Evolutionary conservation across 1,140 invertebrate genomes (phyloP).

Genomic region (Cepaea nemoralis): DNA sequence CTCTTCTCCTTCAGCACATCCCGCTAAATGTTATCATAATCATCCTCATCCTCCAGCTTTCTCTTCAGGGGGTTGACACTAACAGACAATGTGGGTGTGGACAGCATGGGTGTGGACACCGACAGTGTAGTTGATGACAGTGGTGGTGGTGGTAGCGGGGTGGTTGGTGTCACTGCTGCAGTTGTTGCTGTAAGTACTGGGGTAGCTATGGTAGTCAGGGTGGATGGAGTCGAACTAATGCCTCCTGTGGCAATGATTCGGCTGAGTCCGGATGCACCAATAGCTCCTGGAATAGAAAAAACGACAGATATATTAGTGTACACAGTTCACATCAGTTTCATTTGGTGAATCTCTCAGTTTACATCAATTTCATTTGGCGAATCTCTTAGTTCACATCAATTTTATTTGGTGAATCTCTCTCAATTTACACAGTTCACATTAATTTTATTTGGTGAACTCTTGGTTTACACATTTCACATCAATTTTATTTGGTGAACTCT

Average conservation of each 20-base stretch:
- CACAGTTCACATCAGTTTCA: too few relatives aligned
- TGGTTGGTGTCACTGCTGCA: neutral
- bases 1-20: too few relatives aligned
- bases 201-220: neutral
- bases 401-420: too few relatives aligned
- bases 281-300: neutral
- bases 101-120: too few relatives aligned
- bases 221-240: neutral
- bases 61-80: conserved; percentile 57
- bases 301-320: neutral
- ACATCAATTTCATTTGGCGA: too few relatives aligned
- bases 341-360: too few relatives aligned
- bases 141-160: neutral
- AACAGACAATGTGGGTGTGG: conserved; percentile 24
- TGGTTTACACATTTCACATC: too few relatives aligned
- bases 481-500: too few relatives aligned
- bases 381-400: too few relatives aligned
- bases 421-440: too few relatives aligned
- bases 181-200: neutral
- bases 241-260: conserved; percentile 21
- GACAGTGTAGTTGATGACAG: too few relatives aligned
- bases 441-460: too few relatives aligned
- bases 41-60: conserved; percentile 64
- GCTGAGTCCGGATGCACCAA: conserved; percentile 27
- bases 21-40: conserved; percentile 49